These are phyloP conservation scores for Pelvicachromis taeniatus DNA, from an alignment of 2,113 vertebrate species.

Conservation along the genomic window DNA sequence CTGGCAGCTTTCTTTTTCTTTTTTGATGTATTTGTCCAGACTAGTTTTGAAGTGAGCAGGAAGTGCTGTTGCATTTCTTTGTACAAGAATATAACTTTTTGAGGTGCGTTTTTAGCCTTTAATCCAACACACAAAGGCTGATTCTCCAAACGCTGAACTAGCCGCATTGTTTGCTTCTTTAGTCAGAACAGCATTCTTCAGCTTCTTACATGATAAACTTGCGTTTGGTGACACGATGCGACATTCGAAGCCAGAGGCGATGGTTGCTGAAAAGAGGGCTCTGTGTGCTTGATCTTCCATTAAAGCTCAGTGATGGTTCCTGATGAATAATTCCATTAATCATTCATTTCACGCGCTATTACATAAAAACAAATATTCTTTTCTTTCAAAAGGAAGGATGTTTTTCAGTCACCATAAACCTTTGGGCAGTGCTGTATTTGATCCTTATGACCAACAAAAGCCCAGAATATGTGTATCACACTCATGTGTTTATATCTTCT, in stretches of 20 bases:
- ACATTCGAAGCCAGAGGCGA: neutral
- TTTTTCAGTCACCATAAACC: neutral
- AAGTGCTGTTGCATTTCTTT: neutral
- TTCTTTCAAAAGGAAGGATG: neutral
- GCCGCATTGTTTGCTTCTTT: neutral
- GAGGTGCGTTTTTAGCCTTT: neutral
- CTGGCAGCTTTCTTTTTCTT: neutral
- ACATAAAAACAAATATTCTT: neutral
- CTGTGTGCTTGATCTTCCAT: neutral
- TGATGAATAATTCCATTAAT: neutral
- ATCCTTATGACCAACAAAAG: neutral
- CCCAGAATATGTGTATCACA: fast-evolving
- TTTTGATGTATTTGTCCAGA: neutral
- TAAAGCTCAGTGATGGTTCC: neutral
- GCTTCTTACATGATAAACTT: neutral
- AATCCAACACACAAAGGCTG: neutral
- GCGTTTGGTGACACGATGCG: neutral
- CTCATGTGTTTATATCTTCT: neutral
- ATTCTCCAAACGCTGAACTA: neutral
- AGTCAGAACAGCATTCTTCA: neutral
- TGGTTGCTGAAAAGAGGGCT: neutral
- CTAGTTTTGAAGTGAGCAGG: neutral
- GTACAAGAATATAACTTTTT: neutral
- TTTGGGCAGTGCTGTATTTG: neutral
- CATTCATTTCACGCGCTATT: neutral